Conservation (phyloP, 2,113 vertebrate species). For the Micronisus gabar region DNA sequence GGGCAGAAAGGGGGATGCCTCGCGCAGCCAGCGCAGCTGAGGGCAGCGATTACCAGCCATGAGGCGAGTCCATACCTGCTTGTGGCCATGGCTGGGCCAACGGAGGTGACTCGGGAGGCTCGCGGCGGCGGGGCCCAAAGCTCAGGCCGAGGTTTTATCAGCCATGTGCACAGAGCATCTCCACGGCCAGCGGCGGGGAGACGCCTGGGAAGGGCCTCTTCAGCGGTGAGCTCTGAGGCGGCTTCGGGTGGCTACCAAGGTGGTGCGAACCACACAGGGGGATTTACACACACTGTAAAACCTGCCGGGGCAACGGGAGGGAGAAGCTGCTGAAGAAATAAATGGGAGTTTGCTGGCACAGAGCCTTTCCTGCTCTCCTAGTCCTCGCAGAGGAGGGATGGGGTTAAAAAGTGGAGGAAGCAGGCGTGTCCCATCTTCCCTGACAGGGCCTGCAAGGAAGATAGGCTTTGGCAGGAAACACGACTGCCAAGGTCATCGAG, state of each 20-base stretch:
- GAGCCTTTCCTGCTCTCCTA: fast-evolving
- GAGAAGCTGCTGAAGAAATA: not conserved
- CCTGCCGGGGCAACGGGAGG: not conserved
- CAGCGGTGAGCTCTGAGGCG: not conserved
- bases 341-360: not conserved
- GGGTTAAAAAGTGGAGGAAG: too few species aligned
- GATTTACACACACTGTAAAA: not conserved
- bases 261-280: not conserved
- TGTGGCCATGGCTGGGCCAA: not conserved
- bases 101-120: fast-evolving
- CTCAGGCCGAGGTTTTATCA: not conserved
- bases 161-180: not conserved
- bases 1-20: not conserved
- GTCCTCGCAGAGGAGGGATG: fast-evolving
- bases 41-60: not conserved
- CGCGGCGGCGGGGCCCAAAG: not conserved
- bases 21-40: fast-evolving
- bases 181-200: not conserved
- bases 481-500: too few species aligned
- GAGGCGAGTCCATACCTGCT: not conserved
- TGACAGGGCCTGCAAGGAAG: not conserved
- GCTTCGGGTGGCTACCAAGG: not conserved
- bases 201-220: fast-evolving
- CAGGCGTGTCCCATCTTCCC: fast-evolving
- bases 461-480: not conserved